Evolutionary conservation across 2,888 invertebrate genomes (phyloP), one percentile per base, ranked within the genome.

Genomic region (Monopis laevigella): DNA sequence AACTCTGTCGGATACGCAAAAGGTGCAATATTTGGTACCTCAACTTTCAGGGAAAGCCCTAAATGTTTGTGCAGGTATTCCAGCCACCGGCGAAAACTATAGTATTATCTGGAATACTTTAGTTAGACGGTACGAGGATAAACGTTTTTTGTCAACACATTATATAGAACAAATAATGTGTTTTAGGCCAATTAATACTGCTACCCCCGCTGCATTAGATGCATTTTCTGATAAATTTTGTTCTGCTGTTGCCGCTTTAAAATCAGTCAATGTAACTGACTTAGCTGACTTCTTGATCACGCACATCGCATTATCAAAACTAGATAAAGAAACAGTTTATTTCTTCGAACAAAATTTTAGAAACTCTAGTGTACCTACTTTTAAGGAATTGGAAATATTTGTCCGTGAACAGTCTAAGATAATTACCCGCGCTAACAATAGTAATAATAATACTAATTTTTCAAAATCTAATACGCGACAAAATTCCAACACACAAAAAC

Each of bases 71-170:
- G 26, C 40, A 10, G 40, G 40, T 14, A 16, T 40, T 69, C 29
- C 70, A 70, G 55, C 72, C 68, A 11, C 49, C 53, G 7, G 65
- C 63, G 46, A 43, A 48, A 52, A 51, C 46, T 47, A 27, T 16
- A 4, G 6, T 3, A 35, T 34, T 4, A 36, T 35, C 12, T 34
- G 41, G 36, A 10, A 36, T 3, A 27, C 41, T 10, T 14, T 40
- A 4, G 14, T 40, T 3, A 7, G 14, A 14, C 13, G 17, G 19
- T 40, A 40, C 29, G 7, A 40, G 7, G 40, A 40, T 19, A 29
- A 18, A 14, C 26, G 40, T 14, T 4, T 11, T 2, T 30, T 27
- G 3, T 28, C 40, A 2, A n/a, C 40, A 8, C 16, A 3, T 3
- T 40, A 40, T 14, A 12, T 40, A 8, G 29, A 40, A 11, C 17